phyloP scores from a whole-genome alignment of 2,797 vertebrate genomes.

The Rhyacichthys aspro region DNA sequence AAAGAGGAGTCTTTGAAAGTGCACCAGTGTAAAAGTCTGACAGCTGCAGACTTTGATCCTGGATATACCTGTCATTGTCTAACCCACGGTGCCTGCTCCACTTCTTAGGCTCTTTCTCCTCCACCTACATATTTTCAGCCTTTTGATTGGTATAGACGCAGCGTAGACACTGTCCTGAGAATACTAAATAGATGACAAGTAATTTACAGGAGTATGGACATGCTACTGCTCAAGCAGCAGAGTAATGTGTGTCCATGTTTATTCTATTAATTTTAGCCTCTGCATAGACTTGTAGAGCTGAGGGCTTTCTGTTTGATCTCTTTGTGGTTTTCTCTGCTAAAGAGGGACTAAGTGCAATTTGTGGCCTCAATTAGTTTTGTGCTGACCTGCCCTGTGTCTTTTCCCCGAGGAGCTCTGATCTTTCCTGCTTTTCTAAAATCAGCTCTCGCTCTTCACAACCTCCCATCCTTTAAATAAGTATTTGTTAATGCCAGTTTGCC shows the following conservation, averaged over 20 bases:
- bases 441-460: constrained; percentile 17
- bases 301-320: constrained; percentile 27
- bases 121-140: constrained; percentile 58
- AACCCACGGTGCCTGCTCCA: constrained; percentile 63
- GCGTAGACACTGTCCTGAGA: constrained; percentile 28
- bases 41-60: constrained; percentile 51
- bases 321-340: constrained; percentile 26
- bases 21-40: constrained; percentile 20
- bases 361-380: constrained; percentile 53
- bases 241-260: constrained; percentile 4
- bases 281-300: constrained; percentile 22
- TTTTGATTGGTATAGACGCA: constrained; percentile 48
- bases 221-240: neutral
- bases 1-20: constrained; percentile 45
- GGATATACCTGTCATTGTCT: constrained; percentile 52
- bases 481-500: too few species aligned
- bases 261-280: constrained; percentile 34
- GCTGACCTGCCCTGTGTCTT: constrained; percentile 33
- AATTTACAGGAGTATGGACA: constrained; percentile 5
- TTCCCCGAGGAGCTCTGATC: constrained; percentile 20
- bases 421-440: constrained; percentile 21
- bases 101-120: constrained; percentile 49
- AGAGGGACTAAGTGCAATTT: constrained; percentile 25
- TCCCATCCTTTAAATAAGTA: neutral
- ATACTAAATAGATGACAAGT: constrained; percentile 39